A percentile compares a stretch with the other conserved stretches of the same genome.
phyloP scores from a whole-genome alignment of 2,797 vertebrate species.

The Myotis planiceps region DNA sequence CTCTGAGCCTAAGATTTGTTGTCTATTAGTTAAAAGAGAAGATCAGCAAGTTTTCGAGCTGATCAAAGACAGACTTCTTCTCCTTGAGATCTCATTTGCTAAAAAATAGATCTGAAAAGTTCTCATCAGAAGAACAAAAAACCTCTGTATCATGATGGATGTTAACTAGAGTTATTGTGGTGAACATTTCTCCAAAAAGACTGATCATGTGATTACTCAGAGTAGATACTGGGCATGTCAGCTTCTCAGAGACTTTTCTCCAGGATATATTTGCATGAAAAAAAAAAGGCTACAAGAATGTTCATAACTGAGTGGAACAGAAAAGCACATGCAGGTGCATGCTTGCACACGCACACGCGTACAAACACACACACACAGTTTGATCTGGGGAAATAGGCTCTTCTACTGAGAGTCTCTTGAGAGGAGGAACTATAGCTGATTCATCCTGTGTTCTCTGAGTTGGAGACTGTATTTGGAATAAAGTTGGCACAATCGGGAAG shows the following conservation, averaged over 20 bases:
- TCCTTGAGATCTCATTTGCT: not conserved
- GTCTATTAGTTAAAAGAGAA: not conserved
- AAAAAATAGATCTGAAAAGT: not conserved
- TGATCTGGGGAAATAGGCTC: not conserved
- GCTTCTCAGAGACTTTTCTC: not conserved
- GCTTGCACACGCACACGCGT: rapidly evolving
- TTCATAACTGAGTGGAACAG: not conserved
- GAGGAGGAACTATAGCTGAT: not conserved
- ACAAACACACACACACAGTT: not conserved
- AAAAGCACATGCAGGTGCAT: not conserved
- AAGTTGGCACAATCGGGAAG: not conserved
- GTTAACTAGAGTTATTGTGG: not conserved
- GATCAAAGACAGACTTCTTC: not conserved
- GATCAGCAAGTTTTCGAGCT: not conserved
- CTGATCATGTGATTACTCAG: not conserved
- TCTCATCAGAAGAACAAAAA: not conserved
- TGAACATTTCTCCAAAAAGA: not conserved
- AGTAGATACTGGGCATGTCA: not conserved
- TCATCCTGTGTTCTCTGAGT: not conserved
- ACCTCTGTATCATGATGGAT: not conserved
- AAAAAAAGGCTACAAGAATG: not conserved
- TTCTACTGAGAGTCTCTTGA: not conserved
- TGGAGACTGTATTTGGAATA: not conserved
- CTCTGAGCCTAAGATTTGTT: not conserved
- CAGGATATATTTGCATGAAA: not conserved